phyloP scores from a whole-genome alignment of 2,888 invertebrate genomes.

The Nesidiocoris tenuis region DNA sequence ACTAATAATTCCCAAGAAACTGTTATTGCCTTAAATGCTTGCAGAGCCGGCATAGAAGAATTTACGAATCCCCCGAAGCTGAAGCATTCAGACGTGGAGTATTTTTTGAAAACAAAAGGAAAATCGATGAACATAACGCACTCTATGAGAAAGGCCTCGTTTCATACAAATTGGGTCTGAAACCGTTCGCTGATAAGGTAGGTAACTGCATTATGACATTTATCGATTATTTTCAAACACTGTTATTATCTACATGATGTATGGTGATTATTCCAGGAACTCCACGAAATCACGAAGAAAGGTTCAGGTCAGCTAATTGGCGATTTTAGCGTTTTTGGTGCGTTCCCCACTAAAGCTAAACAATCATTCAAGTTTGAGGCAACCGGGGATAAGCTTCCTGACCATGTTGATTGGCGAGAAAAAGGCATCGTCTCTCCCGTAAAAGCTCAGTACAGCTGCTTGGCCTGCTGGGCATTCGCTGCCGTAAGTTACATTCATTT shows the following conservation, averaged over 20 bases:
- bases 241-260: not conserved
- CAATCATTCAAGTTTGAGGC: conserved; percentile 3
- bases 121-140: conserved; percentile 53
- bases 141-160: conserved; percentile 53
- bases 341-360: not conserved
- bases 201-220: too few species aligned
- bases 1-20: too few species aligned
- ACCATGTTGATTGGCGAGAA: conserved; percentile 78
- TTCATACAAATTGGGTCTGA: conserved; percentile 54
- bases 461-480: conserved; percentile 86
- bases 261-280: not conserved
- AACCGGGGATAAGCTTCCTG: conserved; percentile 54
- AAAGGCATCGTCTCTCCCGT: conserved; percentile 81
- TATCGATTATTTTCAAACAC: not conserved
- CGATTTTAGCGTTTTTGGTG: not conserved
- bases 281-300: not conserved
- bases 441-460: conserved; percentile 80
- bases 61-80: conserved; percentile 48
- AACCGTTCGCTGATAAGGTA: conserved; percentile 53
- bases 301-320: not conserved
- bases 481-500: conserved; percentile 71
- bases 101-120: conserved; percentile 52
- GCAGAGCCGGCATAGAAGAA: conserved; percentile 19
- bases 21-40: too few species aligned
- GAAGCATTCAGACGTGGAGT: conserved; percentile 52